Base-by-base conservation (phyloP, 2,888 invertebrate genomes). In the Lasioglossum pauxillum region DNA sequence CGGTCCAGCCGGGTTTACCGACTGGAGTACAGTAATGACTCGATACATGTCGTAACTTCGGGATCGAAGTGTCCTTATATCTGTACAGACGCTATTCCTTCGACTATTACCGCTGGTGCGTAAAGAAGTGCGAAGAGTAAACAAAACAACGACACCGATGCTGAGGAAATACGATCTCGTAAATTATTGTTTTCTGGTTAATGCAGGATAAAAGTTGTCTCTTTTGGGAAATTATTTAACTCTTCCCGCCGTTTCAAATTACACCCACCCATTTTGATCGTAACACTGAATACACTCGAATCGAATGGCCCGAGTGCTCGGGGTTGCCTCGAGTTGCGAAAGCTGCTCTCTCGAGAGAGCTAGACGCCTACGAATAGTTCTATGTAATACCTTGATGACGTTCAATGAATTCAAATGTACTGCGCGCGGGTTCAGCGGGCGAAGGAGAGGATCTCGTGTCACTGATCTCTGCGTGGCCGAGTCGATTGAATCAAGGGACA, bases 321-420 rank as follows among this genome's bases (percentile, higher is more conserved):
- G 41, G 16, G 67, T 27, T 57, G 73, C 57, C 82, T 74, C 82
- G 44, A 82, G 53, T 64, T 69, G 5, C 67, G 69, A 72, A 75
- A 80, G 44, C 64, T 31, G 5, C 75, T 38, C 71, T n/a, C 67
- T 2, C 8, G 67, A 35, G 71, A 73, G 44, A 46, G 46, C 38
- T 1, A 46, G 44, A 38, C 78, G 57, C 85, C 76, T 53, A 79
- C 85, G 78, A 49, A 83, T 83, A 83, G 67, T 76, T 85, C 46
- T 73, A 44, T 44, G 44, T 44, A 85, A 83, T 85, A 83, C 83
- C 72, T 73, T 74, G 73, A 83, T 76, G 79, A 76, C 76, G 78
- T 67, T 83, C 83, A 83, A 75, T 78, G 78, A 75, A 85, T 85
- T 78, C 75, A 85, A 85, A 72, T 75, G 75, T 35, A 38, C 73